Conservation (phyloP, 2,797 vertebrate species). For the Cossypha polioptera region DNA sequence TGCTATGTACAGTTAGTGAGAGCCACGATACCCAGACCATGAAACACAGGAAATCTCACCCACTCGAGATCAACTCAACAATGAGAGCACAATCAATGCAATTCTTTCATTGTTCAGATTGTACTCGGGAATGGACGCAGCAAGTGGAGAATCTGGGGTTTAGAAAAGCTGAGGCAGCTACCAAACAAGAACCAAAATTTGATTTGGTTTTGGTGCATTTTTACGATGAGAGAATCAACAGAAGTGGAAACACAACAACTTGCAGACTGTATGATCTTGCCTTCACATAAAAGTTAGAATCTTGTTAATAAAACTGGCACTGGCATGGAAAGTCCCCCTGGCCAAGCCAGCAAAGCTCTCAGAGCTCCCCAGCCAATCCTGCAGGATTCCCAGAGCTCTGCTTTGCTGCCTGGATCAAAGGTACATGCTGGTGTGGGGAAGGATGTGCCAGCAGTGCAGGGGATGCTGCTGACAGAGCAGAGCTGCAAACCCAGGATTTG, state of each 20-base stretch:
- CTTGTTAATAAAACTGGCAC: background rate
- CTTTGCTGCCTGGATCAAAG: background rate
- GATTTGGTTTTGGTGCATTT: background rate
- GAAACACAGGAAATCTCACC: constrained; percentile 52
- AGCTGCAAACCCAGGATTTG: background rate
- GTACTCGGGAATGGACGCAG: constrained; percentile 64
- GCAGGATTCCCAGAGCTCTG: background rate
- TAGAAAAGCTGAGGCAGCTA: constrained; percentile 36
- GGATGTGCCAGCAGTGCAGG: rapidly evolving
- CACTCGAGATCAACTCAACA: constrained; percentile 49
- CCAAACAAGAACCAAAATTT: background rate
- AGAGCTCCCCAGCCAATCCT: background rate
- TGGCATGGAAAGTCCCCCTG: background rate
- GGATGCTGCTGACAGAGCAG: background rate
- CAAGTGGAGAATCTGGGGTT: constrained; percentile 82
- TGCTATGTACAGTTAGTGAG: constrained; percentile 69
- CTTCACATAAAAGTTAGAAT: background rate
- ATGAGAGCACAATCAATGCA: constrained; percentile 58
- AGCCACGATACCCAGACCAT: constrained; percentile 77
- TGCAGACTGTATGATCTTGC: background rate
- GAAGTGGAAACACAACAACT: background rate
- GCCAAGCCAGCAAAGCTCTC: background rate
- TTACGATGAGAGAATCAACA: constrained; percentile 11
- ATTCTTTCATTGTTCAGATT: constrained; percentile 64
- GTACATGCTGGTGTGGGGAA: background rate